Evolutionary conservation across 2,113 vertebrate species (phyloP).

Genomic region (Labeo rohita): DNA sequence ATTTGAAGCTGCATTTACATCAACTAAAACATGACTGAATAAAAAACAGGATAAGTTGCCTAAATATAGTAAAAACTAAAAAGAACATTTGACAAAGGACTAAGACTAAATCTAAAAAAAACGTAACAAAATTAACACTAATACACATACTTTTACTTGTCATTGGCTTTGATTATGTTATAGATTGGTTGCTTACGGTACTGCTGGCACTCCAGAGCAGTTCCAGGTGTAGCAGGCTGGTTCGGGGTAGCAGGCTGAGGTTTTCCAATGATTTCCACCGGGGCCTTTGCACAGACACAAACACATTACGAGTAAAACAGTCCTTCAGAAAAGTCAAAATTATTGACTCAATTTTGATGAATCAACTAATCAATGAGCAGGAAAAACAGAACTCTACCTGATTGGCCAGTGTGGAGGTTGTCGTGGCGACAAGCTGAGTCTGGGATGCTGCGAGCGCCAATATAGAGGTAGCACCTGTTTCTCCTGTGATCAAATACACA

Average conservation of each 20-base stretch:
- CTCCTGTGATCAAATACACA: not conserved
- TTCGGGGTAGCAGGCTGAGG: slow-evolving; percentile 71
- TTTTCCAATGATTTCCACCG: slow-evolving; percentile 73
- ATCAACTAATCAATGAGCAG: not conserved
- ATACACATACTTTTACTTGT: too few species aligned
- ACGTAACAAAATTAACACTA: too few species aligned
- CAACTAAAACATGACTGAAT: too few species aligned
- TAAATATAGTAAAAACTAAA: too few species aligned
- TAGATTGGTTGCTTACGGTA: slow-evolving; percentile 71
- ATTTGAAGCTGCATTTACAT: too few species aligned
- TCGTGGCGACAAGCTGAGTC: slow-evolving; percentile 61
- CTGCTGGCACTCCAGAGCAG: slow-evolving; percentile 72
- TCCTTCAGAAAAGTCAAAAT: not conserved
- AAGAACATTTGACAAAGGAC: too few species aligned
- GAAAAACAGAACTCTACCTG: slow-evolving; percentile 61
- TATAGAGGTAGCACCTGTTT: slow-evolving; percentile 66
- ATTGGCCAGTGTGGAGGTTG: slow-evolving; percentile 59
- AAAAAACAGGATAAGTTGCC: too few species aligned
- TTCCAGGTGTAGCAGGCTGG: slow-evolving; percentile 76
- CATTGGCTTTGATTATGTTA: not conserved
- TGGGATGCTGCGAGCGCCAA: slow-evolving; percentile 66
- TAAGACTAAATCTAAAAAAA: too few species aligned
- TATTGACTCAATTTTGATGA: too few species aligned
- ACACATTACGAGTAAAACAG: not conserved
- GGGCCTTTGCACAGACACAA: not conserved